These are phyloP conservation scores for Oryzias woworae DNA, from an alignment of 2,113 vertebrate species.

Conservation along the genomic window DNA sequence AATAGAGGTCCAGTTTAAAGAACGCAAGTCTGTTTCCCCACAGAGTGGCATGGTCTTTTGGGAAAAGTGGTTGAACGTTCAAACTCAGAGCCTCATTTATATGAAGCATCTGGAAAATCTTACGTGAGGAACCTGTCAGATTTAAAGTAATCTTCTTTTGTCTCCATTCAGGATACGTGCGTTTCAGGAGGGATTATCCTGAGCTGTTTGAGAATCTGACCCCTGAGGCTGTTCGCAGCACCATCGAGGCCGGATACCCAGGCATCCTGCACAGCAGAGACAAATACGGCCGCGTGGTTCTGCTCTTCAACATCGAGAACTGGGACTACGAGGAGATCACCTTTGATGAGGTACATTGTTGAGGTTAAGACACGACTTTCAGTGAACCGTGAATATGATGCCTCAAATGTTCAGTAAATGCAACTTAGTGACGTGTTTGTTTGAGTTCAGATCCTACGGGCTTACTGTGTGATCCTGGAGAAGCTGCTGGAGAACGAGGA, in stretches of 20 bases:
- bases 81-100: background rate
- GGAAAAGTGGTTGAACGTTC: too few relatives aligned
- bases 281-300: conserved; percentile 92
- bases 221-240: conserved; percentile 89
- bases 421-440: too few relatives aligned
- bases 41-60: too few relatives aligned
- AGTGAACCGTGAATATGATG: too few relatives aligned
- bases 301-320: conserved; percentile 98
- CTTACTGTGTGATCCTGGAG: conserved; percentile 96
- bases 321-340: conserved; percentile 98
- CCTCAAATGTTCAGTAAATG: too few relatives aligned
- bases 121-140: background rate
- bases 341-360: conserved; percentile 85
- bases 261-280: conserved; percentile 90
- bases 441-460: conserved; percentile 87
- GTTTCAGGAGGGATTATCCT: conserved; percentile 92
- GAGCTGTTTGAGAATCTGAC: conserved; percentile 94
- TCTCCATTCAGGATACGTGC: conserved; percentile 84
- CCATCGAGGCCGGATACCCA: conserved; percentile 94
- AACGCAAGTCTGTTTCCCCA: too few relatives aligned
- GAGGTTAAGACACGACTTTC: too few relatives aligned
- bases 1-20: background rate
- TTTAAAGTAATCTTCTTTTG: background rate
- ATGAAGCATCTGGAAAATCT: too few relatives aligned
- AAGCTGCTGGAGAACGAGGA: conserved; percentile 94